Percentiles rank a stretch among this genome's conserved stretches.
phyloP scores from a whole-genome alignment of 2,888 invertebrate genomes.

The Pasiphila rectangulata region DNA sequence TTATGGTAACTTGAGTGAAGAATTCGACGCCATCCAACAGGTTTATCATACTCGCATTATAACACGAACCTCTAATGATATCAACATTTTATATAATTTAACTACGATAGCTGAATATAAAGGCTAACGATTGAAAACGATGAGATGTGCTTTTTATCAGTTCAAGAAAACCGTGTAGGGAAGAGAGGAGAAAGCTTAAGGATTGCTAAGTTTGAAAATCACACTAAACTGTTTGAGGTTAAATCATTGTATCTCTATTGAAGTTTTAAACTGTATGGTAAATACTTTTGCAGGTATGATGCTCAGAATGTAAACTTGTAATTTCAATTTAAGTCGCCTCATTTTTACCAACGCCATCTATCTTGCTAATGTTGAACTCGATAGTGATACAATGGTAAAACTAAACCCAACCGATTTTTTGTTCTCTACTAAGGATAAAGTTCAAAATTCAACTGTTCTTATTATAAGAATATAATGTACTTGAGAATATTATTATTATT shows the following conservation, averaged over 20 bases:
- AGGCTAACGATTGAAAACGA: conserved; percentile 17
- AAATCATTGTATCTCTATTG: not conserved
- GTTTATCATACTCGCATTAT: conserved; percentile 4
- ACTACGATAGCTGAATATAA: conserved; percentile 29
- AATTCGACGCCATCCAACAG: conserved; percentile 17
- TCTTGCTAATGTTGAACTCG: not conserved
- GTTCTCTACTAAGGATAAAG: conserved; percentile 2
- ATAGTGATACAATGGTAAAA: not conserved
- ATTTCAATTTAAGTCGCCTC: too few species aligned
- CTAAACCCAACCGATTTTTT: not conserved
- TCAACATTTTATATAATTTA: conserved; percentile 29
- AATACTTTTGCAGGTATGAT: too few species aligned
- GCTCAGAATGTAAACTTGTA: too few species aligned
- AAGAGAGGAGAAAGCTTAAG: not conserved
- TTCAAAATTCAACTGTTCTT: conserved; percentile 11
- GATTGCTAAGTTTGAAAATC: not conserved
- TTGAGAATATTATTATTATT: conserved; percentile 7
- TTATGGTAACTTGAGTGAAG: not conserved
- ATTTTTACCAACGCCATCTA: not conserved
- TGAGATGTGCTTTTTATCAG: conserved; percentile 25
- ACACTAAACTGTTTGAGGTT: not conserved
- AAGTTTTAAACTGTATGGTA: too few species aligned
- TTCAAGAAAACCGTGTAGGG: conserved; percentile 18
- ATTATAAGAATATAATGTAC: conserved; percentile 6
- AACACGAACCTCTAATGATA: conserved; percentile 29